These are phyloP conservation scores for Himantopus leucocephalus DNA, from an alignment of 2,113 vertebrate species.

Conservation along the genomic window DNA sequence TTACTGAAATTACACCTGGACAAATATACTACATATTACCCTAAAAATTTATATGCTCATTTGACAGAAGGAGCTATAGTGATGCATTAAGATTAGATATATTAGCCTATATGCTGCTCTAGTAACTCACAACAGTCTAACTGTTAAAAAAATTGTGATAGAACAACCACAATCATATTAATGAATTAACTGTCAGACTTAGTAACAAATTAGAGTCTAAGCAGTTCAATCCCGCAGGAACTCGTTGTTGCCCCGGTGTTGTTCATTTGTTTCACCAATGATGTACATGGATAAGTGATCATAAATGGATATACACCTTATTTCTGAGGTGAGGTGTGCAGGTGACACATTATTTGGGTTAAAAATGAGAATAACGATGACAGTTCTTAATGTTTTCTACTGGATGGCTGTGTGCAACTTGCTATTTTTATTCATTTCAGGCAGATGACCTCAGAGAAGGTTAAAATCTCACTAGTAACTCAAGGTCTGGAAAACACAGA, in stretches of 20 bases:
- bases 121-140: neutral
- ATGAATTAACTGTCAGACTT: neutral
- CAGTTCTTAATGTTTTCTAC: neutral
- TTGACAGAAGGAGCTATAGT: neutral
- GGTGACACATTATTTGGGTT: neutral
- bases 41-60: neutral
- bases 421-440: neutral
- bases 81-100: neutral
- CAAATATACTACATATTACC: neutral
- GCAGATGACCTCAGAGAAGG: neutral
- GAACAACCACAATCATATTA: neutral
- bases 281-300: neutral
- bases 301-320: neutral
- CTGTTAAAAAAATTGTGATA: neutral
- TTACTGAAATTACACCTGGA: neutral
- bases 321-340: neutral
- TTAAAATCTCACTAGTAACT: neutral
- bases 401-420: neutral
- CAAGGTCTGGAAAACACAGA: neutral
- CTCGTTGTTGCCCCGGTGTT: neutral
- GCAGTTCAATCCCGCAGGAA: neutral
- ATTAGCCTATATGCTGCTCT: neutral
- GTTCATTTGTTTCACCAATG: neutral
- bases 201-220: neutral
- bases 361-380: neutral